These are phyloP conservation scores for Calcarius lapponicus DNA, from an alignment of 2,797 vertebrate species.

Conservation along the genomic window DNA sequence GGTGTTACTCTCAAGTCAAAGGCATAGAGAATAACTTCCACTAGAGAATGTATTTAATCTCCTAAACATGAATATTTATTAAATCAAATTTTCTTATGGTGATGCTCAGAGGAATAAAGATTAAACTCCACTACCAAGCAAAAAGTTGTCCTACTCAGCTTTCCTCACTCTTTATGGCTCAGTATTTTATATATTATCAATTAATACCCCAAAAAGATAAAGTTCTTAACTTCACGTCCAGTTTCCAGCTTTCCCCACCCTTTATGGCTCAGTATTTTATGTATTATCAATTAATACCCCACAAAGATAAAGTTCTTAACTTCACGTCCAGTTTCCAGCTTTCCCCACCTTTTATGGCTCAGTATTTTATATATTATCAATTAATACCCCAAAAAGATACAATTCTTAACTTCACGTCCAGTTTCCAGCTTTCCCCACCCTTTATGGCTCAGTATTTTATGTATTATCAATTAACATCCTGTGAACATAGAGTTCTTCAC, in stretches of 20 bases:
- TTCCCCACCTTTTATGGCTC: too few relatives aligned
- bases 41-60: not conserved
- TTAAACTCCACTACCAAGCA: not conserved
- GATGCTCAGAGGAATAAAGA: not conserved
- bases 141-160: not conserved
- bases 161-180: not conserved
- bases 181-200: not conserved
- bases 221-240: not conserved
- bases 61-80: not conserved
- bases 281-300: too few relatives aligned
- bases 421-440: too few relatives aligned
- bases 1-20: not conserved
- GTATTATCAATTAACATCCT: too few relatives aligned
- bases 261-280: too few relatives aligned
- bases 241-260: too few relatives aligned
- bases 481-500: too few relatives aligned
- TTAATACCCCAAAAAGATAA: not conserved
- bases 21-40: not conserved
- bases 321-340: too few relatives aligned
- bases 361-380: too few relatives aligned
- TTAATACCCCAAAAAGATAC: too few relatives aligned
- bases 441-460: too few relatives aligned
- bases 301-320: accelerated
- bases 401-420: too few relatives aligned
- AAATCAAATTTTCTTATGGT: not conserved